Evolutionary conservation across 2,113 vertebrate species (phyloP).

Genomic region (Petrocephalus zakoni): DNA sequence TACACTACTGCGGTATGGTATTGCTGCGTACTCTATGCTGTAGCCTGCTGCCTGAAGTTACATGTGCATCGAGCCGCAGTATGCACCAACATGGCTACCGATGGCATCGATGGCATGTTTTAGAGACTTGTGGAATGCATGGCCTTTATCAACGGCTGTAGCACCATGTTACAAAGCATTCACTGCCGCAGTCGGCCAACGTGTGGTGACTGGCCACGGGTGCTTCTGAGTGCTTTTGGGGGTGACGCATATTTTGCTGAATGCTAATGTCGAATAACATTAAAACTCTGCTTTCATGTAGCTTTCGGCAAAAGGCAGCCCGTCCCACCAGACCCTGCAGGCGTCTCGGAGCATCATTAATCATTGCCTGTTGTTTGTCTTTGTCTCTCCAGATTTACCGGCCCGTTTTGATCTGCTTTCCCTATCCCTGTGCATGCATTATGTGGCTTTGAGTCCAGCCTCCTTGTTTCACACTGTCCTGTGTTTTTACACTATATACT

Average conservation of each 20-base stretch:
- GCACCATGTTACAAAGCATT: background rate
- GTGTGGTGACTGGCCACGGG: background rate
- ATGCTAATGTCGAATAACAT: background rate
- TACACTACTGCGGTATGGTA: background rate
- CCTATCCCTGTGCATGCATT: background rate
- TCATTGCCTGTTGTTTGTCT: slow-evolving; percentile 50
- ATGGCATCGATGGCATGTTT: background rate
- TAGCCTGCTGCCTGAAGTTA: background rate
- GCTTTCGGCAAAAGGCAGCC: background rate
- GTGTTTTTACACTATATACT: background rate
- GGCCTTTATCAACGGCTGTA: background rate
- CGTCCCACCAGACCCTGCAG: background rate
- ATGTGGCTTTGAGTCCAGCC: background rate
- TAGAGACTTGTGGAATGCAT: background rate
- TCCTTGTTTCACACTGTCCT: background rate
- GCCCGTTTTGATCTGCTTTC: slow-evolving; percentile 51
- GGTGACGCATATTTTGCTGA: background rate
- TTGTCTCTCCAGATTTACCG: slow-evolving; percentile 57
- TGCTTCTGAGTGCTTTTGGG: background rate
- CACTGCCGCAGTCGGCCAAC: background rate
- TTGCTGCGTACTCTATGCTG: background rate
- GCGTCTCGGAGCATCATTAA: slow-evolving; percentile 45
- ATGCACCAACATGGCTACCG: background rate
- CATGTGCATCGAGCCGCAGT: background rate
- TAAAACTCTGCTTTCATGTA: background rate